Percentiles rank a stretch among this genome's conserved stretches.
These are phyloP conservation scores for Ptilonorhynchus violaceus DNA, from an alignment of 2,113 vertebrate species.

Conservation along the genomic window DNA sequence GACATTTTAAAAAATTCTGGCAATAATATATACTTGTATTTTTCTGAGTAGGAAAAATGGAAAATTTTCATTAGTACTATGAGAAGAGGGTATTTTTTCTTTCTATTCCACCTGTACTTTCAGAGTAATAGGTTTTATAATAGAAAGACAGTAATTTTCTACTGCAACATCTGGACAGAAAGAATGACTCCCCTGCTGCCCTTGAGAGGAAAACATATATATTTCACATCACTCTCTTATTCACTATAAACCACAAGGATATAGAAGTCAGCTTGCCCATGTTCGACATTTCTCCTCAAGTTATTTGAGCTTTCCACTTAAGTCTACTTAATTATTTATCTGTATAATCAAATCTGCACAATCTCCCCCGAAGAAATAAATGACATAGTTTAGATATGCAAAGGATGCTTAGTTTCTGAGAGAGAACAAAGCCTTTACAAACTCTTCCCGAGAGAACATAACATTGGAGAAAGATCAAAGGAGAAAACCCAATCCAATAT, in stretches of 20 bases:
- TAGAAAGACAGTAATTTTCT: not conserved
- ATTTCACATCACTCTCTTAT: not conserved
- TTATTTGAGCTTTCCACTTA: not conserved
- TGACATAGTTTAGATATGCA: conserved; percentile 4
- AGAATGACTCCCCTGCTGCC: not conserved
- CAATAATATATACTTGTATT: not conserved
- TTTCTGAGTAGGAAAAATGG: not conserved
- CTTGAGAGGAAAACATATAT: not conserved
- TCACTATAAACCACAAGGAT: not conserved
- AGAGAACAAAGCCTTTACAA: conserved; percentile 38
- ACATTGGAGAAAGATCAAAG: conserved; percentile 51
- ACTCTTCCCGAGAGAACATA: not conserved
- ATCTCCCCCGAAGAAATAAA: conserved; percentile 15
- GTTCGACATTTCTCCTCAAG: not conserved
- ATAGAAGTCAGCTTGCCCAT: not conserved
- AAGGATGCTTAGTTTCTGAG: conserved; percentile 13
- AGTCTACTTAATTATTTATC: conserved; percentile 33
- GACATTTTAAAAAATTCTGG: not conserved
- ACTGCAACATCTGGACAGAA: not conserved
- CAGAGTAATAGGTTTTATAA: not conserved
- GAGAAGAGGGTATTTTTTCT: not conserved
- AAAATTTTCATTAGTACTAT: not conserved
- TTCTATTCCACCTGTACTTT: not conserved
- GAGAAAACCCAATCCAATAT: not conserved
- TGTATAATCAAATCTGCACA: not conserved